These are phyloP conservation scores for Caenorhabditis sp. DNA, from an alignment of 2,888 invertebrate genomes.

Conservation along the genomic window DNA sequence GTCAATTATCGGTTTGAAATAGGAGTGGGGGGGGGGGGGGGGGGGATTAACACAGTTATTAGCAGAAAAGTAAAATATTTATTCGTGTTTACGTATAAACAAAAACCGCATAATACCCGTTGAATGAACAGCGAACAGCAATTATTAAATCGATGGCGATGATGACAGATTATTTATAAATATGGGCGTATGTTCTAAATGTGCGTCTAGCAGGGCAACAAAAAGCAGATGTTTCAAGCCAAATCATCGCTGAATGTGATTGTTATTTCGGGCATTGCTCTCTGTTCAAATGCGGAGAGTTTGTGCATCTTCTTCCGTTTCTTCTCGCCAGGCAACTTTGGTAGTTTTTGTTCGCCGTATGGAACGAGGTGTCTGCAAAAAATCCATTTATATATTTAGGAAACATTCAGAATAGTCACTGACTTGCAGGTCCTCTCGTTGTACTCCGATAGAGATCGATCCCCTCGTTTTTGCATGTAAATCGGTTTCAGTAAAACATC, in stretches of 20 bases:
- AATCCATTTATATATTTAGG: no score
- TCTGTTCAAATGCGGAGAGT: slow-evolving; percentile 34
- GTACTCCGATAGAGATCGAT: slow-evolving; percentile 51
- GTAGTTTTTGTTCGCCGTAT: slow-evolving; percentile 41
- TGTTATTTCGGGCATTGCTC: slow-evolving; percentile 38
- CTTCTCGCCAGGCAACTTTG: slow-evolving; percentile 42
- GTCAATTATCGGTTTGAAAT: no score
- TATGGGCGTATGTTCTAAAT: no score
- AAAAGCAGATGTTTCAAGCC: background rate
- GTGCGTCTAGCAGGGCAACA: no score
- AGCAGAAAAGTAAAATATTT: no score
- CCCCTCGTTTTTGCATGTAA: slow-evolving; percentile 45
- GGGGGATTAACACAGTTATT: no score
- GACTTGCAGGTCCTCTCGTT: slow-evolving; percentile 51
- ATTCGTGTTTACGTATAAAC: background rate
- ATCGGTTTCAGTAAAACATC: slow-evolving; percentile 53
- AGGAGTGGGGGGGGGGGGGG: no score
- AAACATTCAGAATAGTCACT: slow-evolving; percentile 7
- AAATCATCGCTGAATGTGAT: slow-evolving; percentile 38
- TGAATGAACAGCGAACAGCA: slow-evolving; percentile 29
- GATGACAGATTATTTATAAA: no score
- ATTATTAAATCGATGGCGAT: no score
- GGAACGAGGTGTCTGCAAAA: slow-evolving; percentile 32
- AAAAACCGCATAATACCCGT: background rate
- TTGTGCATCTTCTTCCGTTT: slow-evolving; percentile 40